Evolutionary conservation across 2,113 vertebrate genomes (phyloP).

Genomic region (Mystacornis crossleyi): DNA sequence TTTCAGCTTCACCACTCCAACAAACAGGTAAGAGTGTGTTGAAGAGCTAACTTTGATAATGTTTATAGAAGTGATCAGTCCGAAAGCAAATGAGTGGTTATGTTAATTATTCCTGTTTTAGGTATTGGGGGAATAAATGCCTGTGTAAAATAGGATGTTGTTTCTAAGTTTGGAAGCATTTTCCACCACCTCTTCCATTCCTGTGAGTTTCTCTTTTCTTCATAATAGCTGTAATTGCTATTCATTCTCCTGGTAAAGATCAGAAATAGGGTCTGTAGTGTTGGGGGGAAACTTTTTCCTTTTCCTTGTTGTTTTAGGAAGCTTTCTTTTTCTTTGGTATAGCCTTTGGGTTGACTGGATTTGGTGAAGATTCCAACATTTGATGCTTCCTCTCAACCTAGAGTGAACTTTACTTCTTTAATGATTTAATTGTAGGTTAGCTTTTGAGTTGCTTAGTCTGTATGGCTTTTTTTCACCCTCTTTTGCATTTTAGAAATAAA

Average conservation of each 20-base stretch:
- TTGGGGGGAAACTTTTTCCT: neutral
- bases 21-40: constrained; percentile 83
- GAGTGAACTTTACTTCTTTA: neutral
- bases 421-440: neutral
- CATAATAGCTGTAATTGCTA: neutral
- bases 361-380: neutral
- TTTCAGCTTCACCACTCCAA: constrained; percentile 92
- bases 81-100: neutral
- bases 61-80: neutral
- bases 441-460: neutral
- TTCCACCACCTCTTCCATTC: neutral
- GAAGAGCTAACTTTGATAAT: neutral
- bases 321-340: neutral
- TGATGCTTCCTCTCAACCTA: neutral
- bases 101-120: neutral
- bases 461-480: rapidly evolving
- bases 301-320: neutral
- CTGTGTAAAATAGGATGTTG: neutral
- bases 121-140: neutral
- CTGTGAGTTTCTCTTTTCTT: neutral
- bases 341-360: neutral
- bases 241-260: neutral
- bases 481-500: neutral
- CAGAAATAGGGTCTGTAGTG: neutral
- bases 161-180: neutral